phyloP scores from a whole-genome alignment of 2,888 invertebrate genomes.

The Cheilosia soror region DNA sequence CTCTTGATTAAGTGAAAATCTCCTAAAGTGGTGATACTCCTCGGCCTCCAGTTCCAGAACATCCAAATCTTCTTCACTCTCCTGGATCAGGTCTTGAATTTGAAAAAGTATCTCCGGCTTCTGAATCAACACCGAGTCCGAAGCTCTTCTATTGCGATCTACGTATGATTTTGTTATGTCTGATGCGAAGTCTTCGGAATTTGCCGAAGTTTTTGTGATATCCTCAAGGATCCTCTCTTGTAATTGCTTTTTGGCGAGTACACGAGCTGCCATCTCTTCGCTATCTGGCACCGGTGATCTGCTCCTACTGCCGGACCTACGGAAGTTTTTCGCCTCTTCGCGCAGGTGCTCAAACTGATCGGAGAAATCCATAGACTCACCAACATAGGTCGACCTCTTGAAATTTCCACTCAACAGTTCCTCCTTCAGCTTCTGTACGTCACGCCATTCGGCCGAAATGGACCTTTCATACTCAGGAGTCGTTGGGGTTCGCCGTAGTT shows the following conservation, averaged over 20 bases:
- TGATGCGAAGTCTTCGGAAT: conserved; percentile 80
- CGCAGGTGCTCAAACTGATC: conserved; percentile 79
- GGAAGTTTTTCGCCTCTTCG: conserved; percentile 80
- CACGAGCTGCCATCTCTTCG: conserved; percentile 76
- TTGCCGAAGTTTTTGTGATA: conserved; percentile 78
- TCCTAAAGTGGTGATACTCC: conserved; percentile 82
- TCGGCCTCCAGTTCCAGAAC: conserved; percentile 80
- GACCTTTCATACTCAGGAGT: conserved; percentile 79
- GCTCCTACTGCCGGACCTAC: conserved; percentile 81
- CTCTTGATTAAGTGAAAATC: conserved; percentile 82
- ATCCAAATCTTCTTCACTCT: conserved; percentile 73
- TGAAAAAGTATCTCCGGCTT: conserved; percentile 78
- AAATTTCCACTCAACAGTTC: conserved; percentile 79
- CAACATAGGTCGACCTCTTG: conserved; percentile 82
- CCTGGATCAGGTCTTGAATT: conserved; percentile 71
- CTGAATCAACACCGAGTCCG: conserved; percentile 81
- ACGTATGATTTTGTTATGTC: conserved; percentile 79
- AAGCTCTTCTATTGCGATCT: conserved; percentile 81
- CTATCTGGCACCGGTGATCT: conserved; percentile 79
- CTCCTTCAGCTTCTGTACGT: conserved; percentile 78
- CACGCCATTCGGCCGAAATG: conserved; percentile 78
- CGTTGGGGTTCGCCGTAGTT: conserved; percentile 67
- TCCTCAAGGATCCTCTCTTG: conserved; percentile 80
- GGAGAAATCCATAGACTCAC: conserved; percentile 81
- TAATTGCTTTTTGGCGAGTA: conserved; percentile 77